phyloP scores from a whole-genome alignment of 2,888 invertebrate species.

The Stratiomys singularior region DNA sequence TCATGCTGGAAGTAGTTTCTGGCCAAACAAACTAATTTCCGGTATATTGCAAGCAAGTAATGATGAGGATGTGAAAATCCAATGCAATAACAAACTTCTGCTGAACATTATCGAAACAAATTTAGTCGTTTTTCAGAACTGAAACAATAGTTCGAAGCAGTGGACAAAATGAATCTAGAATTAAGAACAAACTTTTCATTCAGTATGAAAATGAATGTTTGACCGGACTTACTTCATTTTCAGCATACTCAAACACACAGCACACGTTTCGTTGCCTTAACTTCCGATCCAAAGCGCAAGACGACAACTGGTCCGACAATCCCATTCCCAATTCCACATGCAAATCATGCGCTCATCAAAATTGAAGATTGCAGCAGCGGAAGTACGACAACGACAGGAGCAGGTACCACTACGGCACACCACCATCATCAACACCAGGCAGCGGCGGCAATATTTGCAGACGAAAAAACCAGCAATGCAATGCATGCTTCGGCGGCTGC shows the following conservation, averaged over 20 bases:
- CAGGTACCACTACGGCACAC: slow-evolving; percentile 63
- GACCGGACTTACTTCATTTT: slow-evolving; percentile 21
- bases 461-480: slow-evolving; percentile 57
- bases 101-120: no score
- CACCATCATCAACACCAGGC: slow-evolving; percentile 55
- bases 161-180: no score
- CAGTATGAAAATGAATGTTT: no score
- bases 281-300: slow-evolving; percentile 67
- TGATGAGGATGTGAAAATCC: no score
- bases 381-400: slow-evolving; percentile 51
- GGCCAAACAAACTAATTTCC: no score
- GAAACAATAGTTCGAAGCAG: no score
- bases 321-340: slow-evolving; percentile 64
- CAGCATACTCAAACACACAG: slow-evolving; percentile 76
- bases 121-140: no score
- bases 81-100: no score
- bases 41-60: no score
- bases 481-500: slow-evolving; percentile 52
- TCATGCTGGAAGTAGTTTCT: no score
- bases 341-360: slow-evolving; percentile 74
- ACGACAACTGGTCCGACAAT: slow-evolving; percentile 62
- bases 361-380: slow-evolving; percentile 74
- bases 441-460: slow-evolving; percentile 55
- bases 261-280: slow-evolving; percentile 73
- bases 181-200: no score